Base-by-base conservation (phyloP, 2,888 invertebrate species). In the Drosophila prolongata region DNA sequence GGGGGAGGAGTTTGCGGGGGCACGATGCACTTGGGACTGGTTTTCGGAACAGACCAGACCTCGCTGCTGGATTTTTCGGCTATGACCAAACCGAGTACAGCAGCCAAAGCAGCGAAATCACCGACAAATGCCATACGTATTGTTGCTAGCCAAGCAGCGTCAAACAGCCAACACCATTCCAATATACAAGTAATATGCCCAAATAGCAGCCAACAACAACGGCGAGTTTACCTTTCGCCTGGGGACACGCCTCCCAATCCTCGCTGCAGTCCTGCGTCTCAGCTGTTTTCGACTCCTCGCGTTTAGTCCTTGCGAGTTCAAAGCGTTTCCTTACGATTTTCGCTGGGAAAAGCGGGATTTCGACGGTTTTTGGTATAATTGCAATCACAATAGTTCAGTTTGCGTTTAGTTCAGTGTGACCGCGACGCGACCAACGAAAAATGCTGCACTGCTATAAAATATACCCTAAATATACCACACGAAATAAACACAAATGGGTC, bases 21-120 rank as follows among this genome's bases (percentile, higher is more conserved):
- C 89, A 83, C 85, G 89, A 89, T 89, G 89, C 83, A 79, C 80
- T 71, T 71, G 70, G 81, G 89, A 88, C 89, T 85, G 85, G 85
- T 89, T 85, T 34, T 30, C 47, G 34, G 34, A 30, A 11, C 30
- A 30, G 14, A 47, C 30, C 47, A 14, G 30, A 6, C 42, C 10
- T 14, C 10, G 14, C 46, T 30, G 46, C 14, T 47, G 46, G 13
- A 47, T 47, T 34, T 49, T 49, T 49, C 83, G 82, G 82, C 82
- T 83, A 88, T 82, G 87, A 78, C 80, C 87, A 81, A 27, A 11
- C 30, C 47, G 14, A 80, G 84, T 84, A 84, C 84, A 80, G 87
- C 76, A 75, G 80, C 71, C 75, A 59, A n/a, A 14, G 77, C 80
- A 74, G 60, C 72, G 73, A 59, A 74, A 68, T 69, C 79, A 71